These are phyloP conservation scores for Arvicola amphibius DNA, from an alignment of 2,797 vertebrate genomes.

Conservation along the genomic window DNA sequence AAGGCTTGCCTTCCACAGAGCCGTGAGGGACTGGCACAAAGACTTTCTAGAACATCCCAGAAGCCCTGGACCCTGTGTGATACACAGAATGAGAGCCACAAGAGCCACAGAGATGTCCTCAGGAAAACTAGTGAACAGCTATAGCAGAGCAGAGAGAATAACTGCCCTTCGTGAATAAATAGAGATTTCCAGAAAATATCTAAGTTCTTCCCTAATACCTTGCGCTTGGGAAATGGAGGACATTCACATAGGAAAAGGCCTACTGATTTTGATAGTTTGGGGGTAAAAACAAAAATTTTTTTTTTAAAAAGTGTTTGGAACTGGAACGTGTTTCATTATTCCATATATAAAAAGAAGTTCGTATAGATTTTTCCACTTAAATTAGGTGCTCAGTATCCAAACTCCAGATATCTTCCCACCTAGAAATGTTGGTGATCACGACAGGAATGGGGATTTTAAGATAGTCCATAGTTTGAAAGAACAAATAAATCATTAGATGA, in stretches of 20 bases:
- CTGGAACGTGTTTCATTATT: slow-evolving; percentile 22
- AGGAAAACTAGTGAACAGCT: not conserved
- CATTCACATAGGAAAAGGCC: not conserved
- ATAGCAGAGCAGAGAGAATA: not conserved
- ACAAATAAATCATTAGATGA: not conserved
- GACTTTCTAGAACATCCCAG: not conserved
- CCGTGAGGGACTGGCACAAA: not conserved
- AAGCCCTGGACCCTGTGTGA: not conserved
- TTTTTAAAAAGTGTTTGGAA: not conserved
- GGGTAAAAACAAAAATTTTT: not conserved
- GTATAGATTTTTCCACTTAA: slow-evolving; percentile 3
- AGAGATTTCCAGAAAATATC: slow-evolving; percentile 47
- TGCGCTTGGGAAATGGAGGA: not conserved
- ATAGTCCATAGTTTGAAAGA: not conserved
- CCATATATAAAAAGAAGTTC: not conserved
- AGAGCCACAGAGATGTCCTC: not conserved
- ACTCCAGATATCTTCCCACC: not conserved
- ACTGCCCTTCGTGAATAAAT: not conserved
- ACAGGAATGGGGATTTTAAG: slow-evolving; percentile 1
- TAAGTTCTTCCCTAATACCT: not conserved
- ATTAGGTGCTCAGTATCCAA: not conserved
- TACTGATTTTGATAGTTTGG: not conserved
- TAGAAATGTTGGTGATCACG: not conserved
- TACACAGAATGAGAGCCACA: not conserved
- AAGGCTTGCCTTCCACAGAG: not conserved